phyloP scores from a whole-genome alignment of 2,888 invertebrate genomes.

The Drosophila greeni region DNA sequence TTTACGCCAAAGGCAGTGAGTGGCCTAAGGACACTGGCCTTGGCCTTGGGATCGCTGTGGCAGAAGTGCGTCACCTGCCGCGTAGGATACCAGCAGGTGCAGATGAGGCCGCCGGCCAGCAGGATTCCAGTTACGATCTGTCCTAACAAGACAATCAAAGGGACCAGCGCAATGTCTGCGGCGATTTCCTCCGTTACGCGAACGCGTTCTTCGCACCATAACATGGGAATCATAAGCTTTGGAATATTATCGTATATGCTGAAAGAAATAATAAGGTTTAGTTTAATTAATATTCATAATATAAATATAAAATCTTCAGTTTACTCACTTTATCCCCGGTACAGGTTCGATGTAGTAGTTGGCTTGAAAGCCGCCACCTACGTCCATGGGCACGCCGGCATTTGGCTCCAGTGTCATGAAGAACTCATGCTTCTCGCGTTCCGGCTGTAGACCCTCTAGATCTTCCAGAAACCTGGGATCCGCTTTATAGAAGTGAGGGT shows the following conservation, averaged over 20 bases:
- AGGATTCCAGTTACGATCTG: constrained; percentile 80
- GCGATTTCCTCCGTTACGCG: constrained; percentile 81
- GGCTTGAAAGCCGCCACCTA: constrained; percentile 87
- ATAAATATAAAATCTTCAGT: neutral
- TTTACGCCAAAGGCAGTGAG: constrained; percentile 47
- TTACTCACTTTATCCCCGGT: constrained; percentile 82
- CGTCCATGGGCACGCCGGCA: constrained; percentile 88
- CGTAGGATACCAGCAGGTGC: constrained; percentile 77
- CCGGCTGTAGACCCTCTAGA: constrained; percentile 85
- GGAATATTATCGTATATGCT: constrained; percentile 65
- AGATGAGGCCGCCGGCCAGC: constrained; percentile 77
- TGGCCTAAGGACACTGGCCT: constrained; percentile 61
- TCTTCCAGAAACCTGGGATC: constrained; percentile 83
- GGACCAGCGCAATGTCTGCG: constrained; percentile 80
- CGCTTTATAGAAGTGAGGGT: constrained; percentile 90
- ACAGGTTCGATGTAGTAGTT: constrained; percentile 85
- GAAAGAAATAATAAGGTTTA: constrained; percentile 7
- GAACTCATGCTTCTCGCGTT: constrained; percentile 85
- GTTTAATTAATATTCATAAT: neutral
- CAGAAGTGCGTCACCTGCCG: constrained; percentile 64
- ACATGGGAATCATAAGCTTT: constrained; percentile 84
- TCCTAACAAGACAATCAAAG: constrained; percentile 81
- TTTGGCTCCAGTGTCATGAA: constrained; percentile 87
- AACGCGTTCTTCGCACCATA: constrained; percentile 88
- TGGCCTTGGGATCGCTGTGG: constrained; percentile 65